Percentiles rank a stretch among this genome's conserved stretches.
phyloP scores from a whole-genome alignment of 1,140 invertebrate genomes.

The Philotrypesis tridentata region DNA sequence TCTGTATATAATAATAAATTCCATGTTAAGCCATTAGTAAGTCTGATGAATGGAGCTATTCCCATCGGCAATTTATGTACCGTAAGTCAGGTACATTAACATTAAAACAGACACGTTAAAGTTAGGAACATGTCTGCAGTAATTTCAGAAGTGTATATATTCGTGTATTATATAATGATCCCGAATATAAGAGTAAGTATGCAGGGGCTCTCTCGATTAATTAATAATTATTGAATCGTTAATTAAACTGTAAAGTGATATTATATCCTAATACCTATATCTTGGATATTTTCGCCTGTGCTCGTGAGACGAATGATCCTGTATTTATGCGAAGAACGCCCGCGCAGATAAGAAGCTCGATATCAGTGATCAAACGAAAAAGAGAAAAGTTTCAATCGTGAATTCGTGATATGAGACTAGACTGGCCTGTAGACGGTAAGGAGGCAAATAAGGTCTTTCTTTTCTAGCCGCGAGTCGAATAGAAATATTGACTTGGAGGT shows the following conservation, averaged over 20 bases:
- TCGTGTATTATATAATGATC: not conserved
- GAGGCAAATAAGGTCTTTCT: constrained; percentile 58
- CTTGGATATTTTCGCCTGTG: not conserved
- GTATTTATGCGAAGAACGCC: constrained; percentile 51
- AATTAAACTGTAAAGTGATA: constrained; percentile 3
- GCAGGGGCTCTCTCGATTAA: not conserved
- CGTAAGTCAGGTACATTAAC: not conserved
- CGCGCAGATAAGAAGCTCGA: constrained; percentile 3
- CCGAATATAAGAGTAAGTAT: not conserved
- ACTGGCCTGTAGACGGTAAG: constrained; percentile 44
- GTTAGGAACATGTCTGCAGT: not conserved
- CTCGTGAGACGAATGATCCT: constrained; percentile 1
- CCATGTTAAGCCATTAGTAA: not conserved
- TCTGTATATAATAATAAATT: not conserved
- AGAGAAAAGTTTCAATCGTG: constrained; percentile 51
- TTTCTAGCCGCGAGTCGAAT: constrained; percentile 9
- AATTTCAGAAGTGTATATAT: not conserved
- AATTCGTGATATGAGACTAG: constrained; percentile 58
- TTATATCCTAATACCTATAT: not conserved
- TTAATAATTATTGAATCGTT: constrained; percentile 22
- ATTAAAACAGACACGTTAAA: not conserved
- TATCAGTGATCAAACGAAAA: constrained; percentile 52
- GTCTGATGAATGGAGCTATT: not conserved
- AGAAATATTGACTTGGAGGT: constrained; percentile 47
- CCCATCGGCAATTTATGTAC: not conserved